Conservation (phyloP, 2,797 vertebrate species). For the Taeniopygia guttata region DNA sequence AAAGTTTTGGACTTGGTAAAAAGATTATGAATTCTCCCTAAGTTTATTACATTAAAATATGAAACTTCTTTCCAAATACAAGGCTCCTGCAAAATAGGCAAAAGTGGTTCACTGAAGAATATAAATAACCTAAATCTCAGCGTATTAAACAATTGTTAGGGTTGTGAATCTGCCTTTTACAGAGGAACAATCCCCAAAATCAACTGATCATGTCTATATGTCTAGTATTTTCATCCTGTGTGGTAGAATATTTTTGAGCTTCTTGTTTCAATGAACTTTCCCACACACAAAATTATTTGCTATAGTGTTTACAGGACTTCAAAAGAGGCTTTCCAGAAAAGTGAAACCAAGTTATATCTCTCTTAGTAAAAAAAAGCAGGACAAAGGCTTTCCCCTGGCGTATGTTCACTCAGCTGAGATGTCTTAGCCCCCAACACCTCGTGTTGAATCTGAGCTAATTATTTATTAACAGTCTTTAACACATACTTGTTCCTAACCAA, state of each 20-base stretch:
- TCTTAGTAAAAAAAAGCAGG: background rate
- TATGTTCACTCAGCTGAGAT: background rate
- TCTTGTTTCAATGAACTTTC: background rate
- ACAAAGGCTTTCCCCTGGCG: background rate
- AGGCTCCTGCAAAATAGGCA: background rate
- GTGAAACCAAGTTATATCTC: background rate
- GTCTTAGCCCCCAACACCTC: accelerated
- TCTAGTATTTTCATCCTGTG: background rate
- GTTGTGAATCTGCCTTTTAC: background rate
- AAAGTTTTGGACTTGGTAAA: background rate
- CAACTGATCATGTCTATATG: background rate
- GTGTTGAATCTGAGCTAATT: background rate
- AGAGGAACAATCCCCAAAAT: background rate
- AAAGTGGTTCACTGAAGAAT: background rate
- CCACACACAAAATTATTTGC: background rate
- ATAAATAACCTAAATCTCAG: background rate
- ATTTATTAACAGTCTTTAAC: background rate
- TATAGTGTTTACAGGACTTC: background rate
- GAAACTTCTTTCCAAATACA: background rate
- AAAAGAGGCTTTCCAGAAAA: background rate
- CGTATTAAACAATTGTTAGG: background rate
- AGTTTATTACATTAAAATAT: background rate
- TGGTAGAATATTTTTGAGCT: background rate
- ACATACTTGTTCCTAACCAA: background rate
- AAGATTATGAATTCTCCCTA: background rate